Evolutionary conservation across 2,797 vertebrate genomes (phyloP).

Genomic region (Etheostoma nigrum): DNA sequence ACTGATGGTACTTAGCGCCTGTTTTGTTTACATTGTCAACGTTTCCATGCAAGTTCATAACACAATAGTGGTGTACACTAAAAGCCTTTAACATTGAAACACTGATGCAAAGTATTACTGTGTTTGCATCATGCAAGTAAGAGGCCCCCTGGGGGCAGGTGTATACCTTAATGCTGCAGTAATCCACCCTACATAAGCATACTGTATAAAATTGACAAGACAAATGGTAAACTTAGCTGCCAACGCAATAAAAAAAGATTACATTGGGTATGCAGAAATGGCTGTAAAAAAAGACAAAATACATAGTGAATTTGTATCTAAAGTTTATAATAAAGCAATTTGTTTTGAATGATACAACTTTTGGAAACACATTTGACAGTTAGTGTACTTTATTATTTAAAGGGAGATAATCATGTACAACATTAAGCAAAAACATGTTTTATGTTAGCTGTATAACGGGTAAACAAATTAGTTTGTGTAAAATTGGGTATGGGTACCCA

Average conservation of each 20-base stretch:
- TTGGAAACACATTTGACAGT: conserved; percentile 83
- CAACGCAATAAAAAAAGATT: background rate
- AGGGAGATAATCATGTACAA: conserved; percentile 65
- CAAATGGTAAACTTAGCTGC: background rate
- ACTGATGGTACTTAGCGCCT: too few relatives aligned
- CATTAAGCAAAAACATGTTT: conserved; percentile 48
- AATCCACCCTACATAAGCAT: too few relatives aligned
- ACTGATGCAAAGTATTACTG: background rate
- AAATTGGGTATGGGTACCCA: background rate
- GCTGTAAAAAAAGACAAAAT: background rate
- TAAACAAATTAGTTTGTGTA: conserved; percentile 1
- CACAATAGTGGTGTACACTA: background rate
- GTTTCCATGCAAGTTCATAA: background rate
- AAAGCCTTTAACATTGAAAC: background rate
- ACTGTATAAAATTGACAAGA: background rate
- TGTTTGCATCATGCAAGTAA: background rate
- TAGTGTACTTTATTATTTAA: conserved; percentile 83
- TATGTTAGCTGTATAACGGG: conserved; percentile 6
- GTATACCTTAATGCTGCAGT: background rate
- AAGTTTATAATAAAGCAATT: conserved; percentile 6
- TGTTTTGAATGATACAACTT: conserved; percentile 81
- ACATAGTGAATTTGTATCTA: too few relatives aligned
- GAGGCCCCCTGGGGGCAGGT: too few relatives aligned
- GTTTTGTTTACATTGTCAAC: background rate
- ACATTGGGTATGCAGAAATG: background rate